Conservation (phyloP, 53 echinoderm and acorn worm genomes). For the Pentamera pediparva region DNA sequence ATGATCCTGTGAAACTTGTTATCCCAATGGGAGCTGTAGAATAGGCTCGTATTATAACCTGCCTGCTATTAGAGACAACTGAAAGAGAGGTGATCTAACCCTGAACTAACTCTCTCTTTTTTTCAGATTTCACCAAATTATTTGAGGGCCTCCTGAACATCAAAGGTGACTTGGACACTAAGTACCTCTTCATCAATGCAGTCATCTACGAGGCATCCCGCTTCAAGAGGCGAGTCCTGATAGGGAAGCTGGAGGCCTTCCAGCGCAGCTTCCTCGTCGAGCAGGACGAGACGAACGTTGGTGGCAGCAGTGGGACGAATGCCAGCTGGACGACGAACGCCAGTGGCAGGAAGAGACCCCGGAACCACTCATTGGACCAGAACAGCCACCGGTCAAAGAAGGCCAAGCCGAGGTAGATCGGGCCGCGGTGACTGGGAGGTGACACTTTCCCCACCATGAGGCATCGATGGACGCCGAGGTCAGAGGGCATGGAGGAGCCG, state of each 20-base stretch:
- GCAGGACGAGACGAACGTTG: slow-evolving; percentile 40
- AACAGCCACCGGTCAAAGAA: slow-evolving; percentile 18
- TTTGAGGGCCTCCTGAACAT: slow-evolving; percentile 69
- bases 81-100: no score
- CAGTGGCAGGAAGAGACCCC: not conserved
- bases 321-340: no score
- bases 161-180: slow-evolving; percentile 77
- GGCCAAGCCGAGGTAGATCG: slow-evolving; percentile 14
- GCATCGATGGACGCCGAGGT: not conserved
- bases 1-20: no score
- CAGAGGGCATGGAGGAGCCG: not conserved
- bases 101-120: slow-evolving; percentile 7
- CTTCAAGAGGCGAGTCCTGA: slow-evolving; percentile 75
- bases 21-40: no score
- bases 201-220: slow-evolving; percentile 90
- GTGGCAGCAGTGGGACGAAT: not conserved
- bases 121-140: slow-evolving; percentile 65
- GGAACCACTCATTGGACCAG: slow-evolving; percentile 15
- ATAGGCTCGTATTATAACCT: no score
- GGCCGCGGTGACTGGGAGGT: no score
- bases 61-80: no score
- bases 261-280: slow-evolving; percentile 57
- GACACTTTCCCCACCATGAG: not conserved
- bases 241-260: slow-evolving; percentile 67
- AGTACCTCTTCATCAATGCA: slow-evolving; percentile 87